Evolutionary conservation across 2,888 invertebrate genomes (phyloP), one percentile per base, ranked within the genome.

Genomic region (Pseudolycoriella hygida): DNA sequence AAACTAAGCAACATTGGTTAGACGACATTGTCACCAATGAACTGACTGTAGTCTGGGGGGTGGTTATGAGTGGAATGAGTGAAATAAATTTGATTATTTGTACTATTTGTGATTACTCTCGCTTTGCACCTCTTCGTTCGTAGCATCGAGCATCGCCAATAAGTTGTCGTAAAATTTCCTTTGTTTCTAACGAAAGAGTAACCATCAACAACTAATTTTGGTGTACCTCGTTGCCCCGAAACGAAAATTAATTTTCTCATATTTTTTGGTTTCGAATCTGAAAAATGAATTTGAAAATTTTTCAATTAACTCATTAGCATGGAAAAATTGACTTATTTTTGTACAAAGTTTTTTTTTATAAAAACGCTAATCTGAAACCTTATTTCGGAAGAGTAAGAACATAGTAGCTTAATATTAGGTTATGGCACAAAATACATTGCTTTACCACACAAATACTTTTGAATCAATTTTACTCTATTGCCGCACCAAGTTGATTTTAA

Each of bases 161-260:
- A 51, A 12, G 46, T 47, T 18, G 42, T 43, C 17, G 32, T 30
- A 20, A 40, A 42, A 34, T 47, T 50, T 8, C 45, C 43, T 47
- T 51, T 51, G 34, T 51, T 50, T 14, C 50, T 43, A 34, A 48
- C 47, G 44, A 46, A 51, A 31, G 49, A 48, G 46, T 30, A 50
- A n/a, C 44, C 47, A 17, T 17, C 40, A 2, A 50, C 17, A 31
- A 50, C 40, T 15, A 49, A 41, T 38, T 45, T 46, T 18, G 46
- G 37, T 12, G 46, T 45, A 12, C 47, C 46, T 15, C 47, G 43
- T 39, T 45, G 48, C 31, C 46, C 48, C 3, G 42, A 40, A 10
- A 49, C 39, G 43, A 46, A 49, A 31, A 39, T 40, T 12, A 48
- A 39, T 31, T 46, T 48, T 25, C 37, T 43, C 8, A 42, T 31